A percentile compares a stretch with the other conserved stretches of the same genome.
Conservation (phyloP, 2,797 vertebrate genomes). For the Pseudotriccus pelzelni region DNA sequence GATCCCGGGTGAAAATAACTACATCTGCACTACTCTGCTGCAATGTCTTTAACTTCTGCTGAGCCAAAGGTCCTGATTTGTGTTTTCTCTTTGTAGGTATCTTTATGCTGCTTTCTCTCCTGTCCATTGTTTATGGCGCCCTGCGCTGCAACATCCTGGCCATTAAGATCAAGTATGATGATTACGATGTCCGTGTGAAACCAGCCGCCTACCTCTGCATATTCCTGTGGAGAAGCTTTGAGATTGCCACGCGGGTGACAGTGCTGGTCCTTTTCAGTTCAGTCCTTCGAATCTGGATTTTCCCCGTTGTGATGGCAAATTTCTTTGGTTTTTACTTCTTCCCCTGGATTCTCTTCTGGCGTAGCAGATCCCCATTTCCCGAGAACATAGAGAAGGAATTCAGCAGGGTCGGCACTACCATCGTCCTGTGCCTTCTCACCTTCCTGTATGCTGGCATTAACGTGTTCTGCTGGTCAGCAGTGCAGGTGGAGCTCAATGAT, state of each 20-base stretch:
- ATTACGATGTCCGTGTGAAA: conserved; percentile 88
- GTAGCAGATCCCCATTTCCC: conserved; percentile 90
- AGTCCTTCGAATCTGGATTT: conserved; percentile 89
- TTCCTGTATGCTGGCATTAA: conserved; percentile 96
- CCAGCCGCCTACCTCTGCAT: conserved; percentile 91
- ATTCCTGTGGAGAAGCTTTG: conserved; percentile 95
- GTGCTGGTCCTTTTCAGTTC: conserved; percentile 96
- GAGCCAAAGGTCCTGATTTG: conserved; percentile 6
- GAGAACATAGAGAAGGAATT: conserved; percentile 96
- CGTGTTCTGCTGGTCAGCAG: conserved; percentile 98
- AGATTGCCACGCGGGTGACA: conserved; percentile 91
- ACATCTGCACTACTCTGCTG: neutral
- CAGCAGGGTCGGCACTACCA: conserved; percentile 89
- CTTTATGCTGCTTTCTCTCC: conserved; percentile 91
- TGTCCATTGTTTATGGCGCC: conserved; percentile 96
- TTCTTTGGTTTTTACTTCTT: conserved; percentile 90
- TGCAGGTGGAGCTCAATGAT: conserved; percentile 90
- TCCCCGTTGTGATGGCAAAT: conserved; percentile 86
- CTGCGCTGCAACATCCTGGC: conserved; percentile 97
- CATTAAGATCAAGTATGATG: conserved; percentile 96
- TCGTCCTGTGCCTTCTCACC: conserved; percentile 91
- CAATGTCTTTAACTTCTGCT: neutral
- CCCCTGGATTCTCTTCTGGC: conserved; percentile 94
- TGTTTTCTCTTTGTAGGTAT: conserved; percentile 79
- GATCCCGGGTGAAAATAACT: neutral